These are phyloP conservation scores for Zenarchopterus dispar DNA, from an alignment of 2,797 vertebrate species.

Conservation along the genomic window DNA sequence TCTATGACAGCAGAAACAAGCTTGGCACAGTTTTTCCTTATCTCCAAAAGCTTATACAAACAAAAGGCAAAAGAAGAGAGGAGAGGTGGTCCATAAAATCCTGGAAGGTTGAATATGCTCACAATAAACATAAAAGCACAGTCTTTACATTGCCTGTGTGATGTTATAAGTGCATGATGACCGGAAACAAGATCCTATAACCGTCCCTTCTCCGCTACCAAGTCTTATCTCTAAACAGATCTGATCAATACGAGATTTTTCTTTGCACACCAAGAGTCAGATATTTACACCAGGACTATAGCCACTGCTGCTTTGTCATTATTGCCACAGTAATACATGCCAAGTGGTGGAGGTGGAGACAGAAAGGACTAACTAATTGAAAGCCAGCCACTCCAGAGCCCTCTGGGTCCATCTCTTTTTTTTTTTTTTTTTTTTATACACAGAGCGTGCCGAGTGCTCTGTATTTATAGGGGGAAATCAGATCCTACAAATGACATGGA, in stretches of 20 bases:
- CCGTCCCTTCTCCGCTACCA: no score
- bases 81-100: slow-evolving; percentile 20
- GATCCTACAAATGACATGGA: slow-evolving; percentile 74
- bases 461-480: slow-evolving; percentile 68
- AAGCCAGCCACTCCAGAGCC: slow-evolving; percentile 71
- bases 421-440: slow-evolving; percentile 32
- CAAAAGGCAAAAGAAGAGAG: slow-evolving; percentile 23
- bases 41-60: slow-evolving; percentile 29
- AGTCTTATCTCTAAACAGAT: no score
- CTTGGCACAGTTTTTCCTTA: slow-evolving; percentile 40
- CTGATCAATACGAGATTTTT: slow-evolving; percentile 31
- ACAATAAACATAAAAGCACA: neutral
- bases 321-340: slow-evolving; percentile 55
- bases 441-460: slow-evolving; percentile 64
- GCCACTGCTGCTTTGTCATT: slow-evolving; percentile 35
- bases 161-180: neutral
- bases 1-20: slow-evolving; percentile 69
- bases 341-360: slow-evolving; percentile 44
- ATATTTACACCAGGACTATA: slow-evolving; percentile 25
- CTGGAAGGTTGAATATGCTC: slow-evolving; percentile 6
- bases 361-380: slow-evolving; percentile 72
- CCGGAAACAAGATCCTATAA: no score
- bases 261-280: slow-evolving; percentile 15
- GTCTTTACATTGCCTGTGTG: neutral
- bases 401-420: slow-evolving; percentile 49